phyloP scores from a whole-genome alignment of 2,113 vertebrate genomes.

The Eulemur macaco region DNA sequence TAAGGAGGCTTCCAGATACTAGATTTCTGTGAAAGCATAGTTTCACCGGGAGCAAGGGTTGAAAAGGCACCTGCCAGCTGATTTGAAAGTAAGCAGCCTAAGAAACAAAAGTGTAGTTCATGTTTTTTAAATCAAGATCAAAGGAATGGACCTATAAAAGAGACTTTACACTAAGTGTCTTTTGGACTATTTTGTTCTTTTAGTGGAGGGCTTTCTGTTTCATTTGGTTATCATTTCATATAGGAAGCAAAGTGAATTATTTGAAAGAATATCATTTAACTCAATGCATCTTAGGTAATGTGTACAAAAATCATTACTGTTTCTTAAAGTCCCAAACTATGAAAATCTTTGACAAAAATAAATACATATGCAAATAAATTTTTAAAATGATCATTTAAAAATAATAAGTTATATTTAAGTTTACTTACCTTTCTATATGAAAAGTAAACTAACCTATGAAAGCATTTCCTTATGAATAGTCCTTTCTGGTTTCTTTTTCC shows the following conservation, averaged over 20 bases:
- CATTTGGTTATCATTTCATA: not conserved
- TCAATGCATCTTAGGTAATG: not conserved
- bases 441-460: not conserved
- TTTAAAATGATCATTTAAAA: not conserved
- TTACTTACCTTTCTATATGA: not conserved
- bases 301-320: not conserved
- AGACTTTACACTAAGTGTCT: not conserved
- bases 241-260: not conserved
- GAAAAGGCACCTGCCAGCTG: conserved; percentile 31
- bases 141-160: conserved; percentile 25
- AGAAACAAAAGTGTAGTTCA: conserved; percentile 56
- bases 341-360: not conserved
- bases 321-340: not conserved
- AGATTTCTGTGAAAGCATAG: not conserved
- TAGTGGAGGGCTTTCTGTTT: not conserved
- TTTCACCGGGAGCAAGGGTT: not conserved
- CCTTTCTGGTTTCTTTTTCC: not conserved
- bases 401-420: not conserved
- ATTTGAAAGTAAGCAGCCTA: not conserved
- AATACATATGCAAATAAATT: not conserved
- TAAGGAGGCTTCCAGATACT: conserved; percentile 27
- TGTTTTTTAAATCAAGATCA: conserved; percentile 27
- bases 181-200: fast-evolving
- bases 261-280: conserved; percentile 11
- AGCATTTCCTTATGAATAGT: not conserved